These are phyloP conservation scores for Antennarius striatus DNA, from an alignment of 2,113 vertebrate species.

Conservation along the genomic window DNA sequence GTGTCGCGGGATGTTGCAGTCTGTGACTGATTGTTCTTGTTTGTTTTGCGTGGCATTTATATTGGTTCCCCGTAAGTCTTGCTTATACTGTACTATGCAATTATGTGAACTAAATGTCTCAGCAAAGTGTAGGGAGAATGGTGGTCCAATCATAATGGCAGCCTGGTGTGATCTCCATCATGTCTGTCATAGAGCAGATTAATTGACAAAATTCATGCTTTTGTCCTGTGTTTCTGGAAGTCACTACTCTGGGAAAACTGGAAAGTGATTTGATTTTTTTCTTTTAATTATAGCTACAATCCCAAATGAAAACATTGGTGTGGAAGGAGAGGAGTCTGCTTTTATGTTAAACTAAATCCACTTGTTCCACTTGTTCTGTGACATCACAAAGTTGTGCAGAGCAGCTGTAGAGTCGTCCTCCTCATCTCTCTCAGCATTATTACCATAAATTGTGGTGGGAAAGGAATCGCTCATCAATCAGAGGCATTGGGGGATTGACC, in stretches of 20 bases:
- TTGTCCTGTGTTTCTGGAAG: not conserved
- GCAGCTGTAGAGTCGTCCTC: conserved; percentile 51
- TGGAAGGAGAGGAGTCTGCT: not conserved
- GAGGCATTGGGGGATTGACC: conserved; percentile 66
- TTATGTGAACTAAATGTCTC: no score
- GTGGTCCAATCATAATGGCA: no score
- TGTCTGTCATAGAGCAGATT: not conserved
- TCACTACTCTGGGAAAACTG: not conserved
- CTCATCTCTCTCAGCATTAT: conserved; percentile 31
- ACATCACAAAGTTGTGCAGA: conserved; percentile 16
- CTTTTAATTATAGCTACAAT: no score
- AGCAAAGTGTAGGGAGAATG: no score
- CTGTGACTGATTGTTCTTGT: no score
- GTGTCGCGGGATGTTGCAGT: no score
- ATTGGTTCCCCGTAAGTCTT: no score
- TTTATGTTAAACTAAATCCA: not conserved
- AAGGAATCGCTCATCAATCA: conserved; percentile 68
- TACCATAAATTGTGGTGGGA: conserved; percentile 67
- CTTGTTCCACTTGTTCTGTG: not conserved
- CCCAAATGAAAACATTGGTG: not conserved
- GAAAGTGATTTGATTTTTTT: no score
- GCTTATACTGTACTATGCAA: no score
- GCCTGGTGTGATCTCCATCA: no score
- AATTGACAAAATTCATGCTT: not conserved
- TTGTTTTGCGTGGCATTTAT: no score